A percentile compares a stretch with the other conserved stretches of the same genome.
Conservation (phyloP, 2,113 vertebrate species). For the Motacilla alba region DNA sequence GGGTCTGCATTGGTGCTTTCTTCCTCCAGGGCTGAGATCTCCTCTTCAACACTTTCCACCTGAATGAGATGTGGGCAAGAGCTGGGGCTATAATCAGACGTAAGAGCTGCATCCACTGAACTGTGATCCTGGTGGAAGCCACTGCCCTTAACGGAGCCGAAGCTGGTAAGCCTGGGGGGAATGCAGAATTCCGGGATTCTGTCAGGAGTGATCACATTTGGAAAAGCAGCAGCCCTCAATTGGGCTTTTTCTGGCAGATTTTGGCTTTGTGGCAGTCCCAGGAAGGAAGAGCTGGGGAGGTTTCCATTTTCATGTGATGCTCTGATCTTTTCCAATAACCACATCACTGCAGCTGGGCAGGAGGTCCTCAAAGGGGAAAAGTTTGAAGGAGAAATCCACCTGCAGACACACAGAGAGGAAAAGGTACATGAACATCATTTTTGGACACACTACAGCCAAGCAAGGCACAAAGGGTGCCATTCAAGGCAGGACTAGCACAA, state of each 20-base stretch:
- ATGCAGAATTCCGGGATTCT: constrained; percentile 78
- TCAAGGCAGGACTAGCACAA: not conserved
- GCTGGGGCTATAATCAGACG: not conserved
- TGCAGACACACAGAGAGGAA: not conserved
- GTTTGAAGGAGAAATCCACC: not conserved
- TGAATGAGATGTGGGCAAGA: constrained; percentile 79
- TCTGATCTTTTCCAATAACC: constrained; percentile 66
- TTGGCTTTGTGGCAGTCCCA: not conserved
- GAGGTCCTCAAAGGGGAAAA: not conserved
- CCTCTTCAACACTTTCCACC: constrained; percentile 83
- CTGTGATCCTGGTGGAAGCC: not conserved
- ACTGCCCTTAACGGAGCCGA: not conserved
- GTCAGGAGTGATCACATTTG: constrained; percentile 75
- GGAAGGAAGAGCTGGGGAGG: not conserved
- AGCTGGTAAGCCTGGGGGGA: constrained; percentile 58
- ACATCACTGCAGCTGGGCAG: constrained; percentile 23
- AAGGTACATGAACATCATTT: not conserved
- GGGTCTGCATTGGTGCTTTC: constrained; percentile 87
- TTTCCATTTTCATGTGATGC: not conserved
- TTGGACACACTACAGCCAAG: fast-evolving
- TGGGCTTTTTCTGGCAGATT: not conserved
- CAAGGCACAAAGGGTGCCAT: fast-evolving
- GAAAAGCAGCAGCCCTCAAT: constrained; percentile 1
- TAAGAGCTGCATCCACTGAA: not conserved
- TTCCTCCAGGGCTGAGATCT: constrained; percentile 65